phyloP scores from a whole-genome alignment of 2,113 vertebrate species.

The Bothrops jararaca region DNA sequence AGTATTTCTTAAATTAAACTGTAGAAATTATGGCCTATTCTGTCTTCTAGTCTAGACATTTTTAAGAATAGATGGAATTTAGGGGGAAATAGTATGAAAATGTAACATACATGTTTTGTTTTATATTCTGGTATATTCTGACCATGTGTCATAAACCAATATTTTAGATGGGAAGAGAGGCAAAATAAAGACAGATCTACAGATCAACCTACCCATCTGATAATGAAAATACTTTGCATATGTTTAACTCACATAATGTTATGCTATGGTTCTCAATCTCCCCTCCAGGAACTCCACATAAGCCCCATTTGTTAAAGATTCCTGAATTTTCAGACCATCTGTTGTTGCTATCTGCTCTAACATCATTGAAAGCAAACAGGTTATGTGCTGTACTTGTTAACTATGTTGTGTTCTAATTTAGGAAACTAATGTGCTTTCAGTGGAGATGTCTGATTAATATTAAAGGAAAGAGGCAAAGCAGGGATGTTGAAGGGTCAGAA shows the following conservation, averaged over 20 bases:
- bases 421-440: constrained; percentile 56
- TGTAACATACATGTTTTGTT: not conserved
- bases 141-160: not conserved
- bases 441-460: constrained; percentile 58
- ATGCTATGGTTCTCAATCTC: constrained; percentile 24
- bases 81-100: not conserved
- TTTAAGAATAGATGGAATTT: not conserved
- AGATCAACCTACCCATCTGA: not conserved
- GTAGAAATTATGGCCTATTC: not conserved
- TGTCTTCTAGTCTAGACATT: not conserved
- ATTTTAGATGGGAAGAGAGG: not conserved
- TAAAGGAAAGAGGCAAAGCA: constrained; percentile 55
- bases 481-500: constrained; percentile 49
- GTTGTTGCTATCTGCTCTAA: constrained; percentile 60
- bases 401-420: constrained; percentile 57
- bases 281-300: constrained; percentile 32
- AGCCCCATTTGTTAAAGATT: constrained; percentile 60
- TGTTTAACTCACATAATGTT: constrained; percentile 35
- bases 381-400: constrained; percentile 56
- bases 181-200: not conserved
- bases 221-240: not conserved
- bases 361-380: constrained; percentile 56
- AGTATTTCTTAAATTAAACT: not conserved
- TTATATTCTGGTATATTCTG: not conserved
- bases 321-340: constrained; percentile 60